Conservation (phyloP, 2,113 vertebrate genomes). For the Ovis aries region ARS-UI_Ramb_v3.0 NC_056067.1:8613501-8614000, state of each 20-base stretch:
- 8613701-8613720: not conserved
- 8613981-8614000: not conserved
- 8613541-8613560: not conserved
- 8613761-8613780: not conserved
- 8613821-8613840: not conserved
- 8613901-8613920: not conserved
- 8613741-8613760: not conserved
- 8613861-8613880: not conserved
- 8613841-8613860: not conserved
- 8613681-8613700: not conserved
- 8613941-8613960: not conserved
- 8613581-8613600: not conserved
- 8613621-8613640: not conserved
- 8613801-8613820: not conserved
- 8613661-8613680: not conserved
- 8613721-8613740: not conserved
- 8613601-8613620: not conserved
- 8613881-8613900: not conserved
- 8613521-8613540: not conserved
- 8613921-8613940: not conserved
- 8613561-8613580: not conserved
- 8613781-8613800: not conserved
- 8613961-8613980: not conserved
- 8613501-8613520: not conserved
- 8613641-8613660: not conserved